Conservation (phyloP, 1,140 invertebrate species). For the Pseudomyrmex pallidus region DNA sequence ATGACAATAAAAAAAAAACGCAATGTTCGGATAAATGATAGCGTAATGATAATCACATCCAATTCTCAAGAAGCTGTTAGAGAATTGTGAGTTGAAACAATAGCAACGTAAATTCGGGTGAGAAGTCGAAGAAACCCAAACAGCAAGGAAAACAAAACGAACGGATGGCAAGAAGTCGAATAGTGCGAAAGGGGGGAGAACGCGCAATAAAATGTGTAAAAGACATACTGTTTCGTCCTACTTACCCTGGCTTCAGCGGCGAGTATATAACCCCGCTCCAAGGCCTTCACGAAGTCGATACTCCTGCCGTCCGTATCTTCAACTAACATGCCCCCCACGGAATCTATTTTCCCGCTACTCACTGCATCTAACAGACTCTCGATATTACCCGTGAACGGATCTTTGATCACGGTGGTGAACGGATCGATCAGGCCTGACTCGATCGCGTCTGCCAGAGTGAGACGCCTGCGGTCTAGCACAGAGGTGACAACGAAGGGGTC, state of each 20-base stretch:
- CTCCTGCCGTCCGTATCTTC: conserved; percentile 88
- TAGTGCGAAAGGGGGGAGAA: no score
- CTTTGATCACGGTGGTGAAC: conserved; percentile 93
- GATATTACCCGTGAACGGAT: conserved; percentile 91
- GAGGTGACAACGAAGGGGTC: conserved; percentile 91
- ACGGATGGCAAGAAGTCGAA: not conserved
- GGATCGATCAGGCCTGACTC: conserved; percentile 92
- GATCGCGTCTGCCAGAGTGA: conserved; percentile 92
- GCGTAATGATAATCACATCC: conserved; percentile 53
- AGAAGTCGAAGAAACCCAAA: conserved; percentile 41
- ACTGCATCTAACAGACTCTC: conserved; percentile 92
- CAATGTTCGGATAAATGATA: conserved; percentile 11
- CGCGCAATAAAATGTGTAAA: not conserved
- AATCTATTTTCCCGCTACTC: conserved; percentile 90
- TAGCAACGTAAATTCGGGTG: conserved; percentile 47
- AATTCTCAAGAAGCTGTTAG: conserved; percentile 50
- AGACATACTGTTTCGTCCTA: conserved; percentile 74
- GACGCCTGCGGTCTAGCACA: conserved; percentile 88
- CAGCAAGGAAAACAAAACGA: conserved; percentile 33
- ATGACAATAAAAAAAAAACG: conserved; percentile 28
- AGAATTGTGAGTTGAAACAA: conserved; percentile 40
- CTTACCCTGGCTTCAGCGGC: conserved; percentile 97
- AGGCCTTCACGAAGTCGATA: conserved; percentile 94
- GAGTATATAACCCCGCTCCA: conserved; percentile 93
- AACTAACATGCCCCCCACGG: conserved; percentile 89